phyloP scores from a whole-genome alignment of 1,140 invertebrate species.

The Teleogryllus occipitalis region DNA sequence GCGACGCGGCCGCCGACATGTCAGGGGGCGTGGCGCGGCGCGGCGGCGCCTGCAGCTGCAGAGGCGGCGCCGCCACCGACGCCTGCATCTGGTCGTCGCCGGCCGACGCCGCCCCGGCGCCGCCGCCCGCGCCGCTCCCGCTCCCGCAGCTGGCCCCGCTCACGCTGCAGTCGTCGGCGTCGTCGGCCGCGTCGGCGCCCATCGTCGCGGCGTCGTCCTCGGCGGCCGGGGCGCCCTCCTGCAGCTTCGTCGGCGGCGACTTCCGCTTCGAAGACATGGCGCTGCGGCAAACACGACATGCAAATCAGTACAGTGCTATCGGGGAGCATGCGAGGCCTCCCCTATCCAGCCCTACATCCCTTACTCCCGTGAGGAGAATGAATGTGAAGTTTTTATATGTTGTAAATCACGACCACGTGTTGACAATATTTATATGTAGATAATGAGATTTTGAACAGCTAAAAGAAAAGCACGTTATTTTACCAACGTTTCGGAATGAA shows the following conservation, averaged over 20 bases:
- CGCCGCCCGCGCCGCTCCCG: conserved; percentile 32
- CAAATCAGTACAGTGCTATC: too few species aligned
- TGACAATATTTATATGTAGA: too few species aligned
- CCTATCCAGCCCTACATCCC: too few species aligned
- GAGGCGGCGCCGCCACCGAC: too few species aligned
- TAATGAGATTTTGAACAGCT: too few species aligned
- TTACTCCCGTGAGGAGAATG: too few species aligned
- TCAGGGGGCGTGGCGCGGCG: conserved; percentile 11
- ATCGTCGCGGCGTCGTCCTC: conserved; percentile 29
- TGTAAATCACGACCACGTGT: too few species aligned
- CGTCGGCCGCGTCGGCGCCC: not conserved
- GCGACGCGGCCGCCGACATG: too few species aligned
- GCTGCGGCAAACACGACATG: conserved; percentile 45
- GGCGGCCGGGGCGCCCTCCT: conserved; percentile 57
- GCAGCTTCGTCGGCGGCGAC: conserved; percentile 81
- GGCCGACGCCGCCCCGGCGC: not conserved
- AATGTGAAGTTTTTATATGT: too few species aligned
- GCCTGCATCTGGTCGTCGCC: not conserved
- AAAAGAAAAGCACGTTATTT: too few species aligned
- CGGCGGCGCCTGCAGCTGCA: conserved; percentile 33
- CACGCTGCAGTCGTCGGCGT: not conserved
- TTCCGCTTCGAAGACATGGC: conserved; percentile 92
- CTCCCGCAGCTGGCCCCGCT: conserved; percentile 33
- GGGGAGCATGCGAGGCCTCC: too few species aligned
- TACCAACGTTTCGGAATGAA: too few species aligned